Percentiles rank a stretch among this genome's conserved stretches.
Evolutionary conservation across 2,113 vertebrate genomes (phyloP).

Genomic region (Trinectes maculatus): DNA sequence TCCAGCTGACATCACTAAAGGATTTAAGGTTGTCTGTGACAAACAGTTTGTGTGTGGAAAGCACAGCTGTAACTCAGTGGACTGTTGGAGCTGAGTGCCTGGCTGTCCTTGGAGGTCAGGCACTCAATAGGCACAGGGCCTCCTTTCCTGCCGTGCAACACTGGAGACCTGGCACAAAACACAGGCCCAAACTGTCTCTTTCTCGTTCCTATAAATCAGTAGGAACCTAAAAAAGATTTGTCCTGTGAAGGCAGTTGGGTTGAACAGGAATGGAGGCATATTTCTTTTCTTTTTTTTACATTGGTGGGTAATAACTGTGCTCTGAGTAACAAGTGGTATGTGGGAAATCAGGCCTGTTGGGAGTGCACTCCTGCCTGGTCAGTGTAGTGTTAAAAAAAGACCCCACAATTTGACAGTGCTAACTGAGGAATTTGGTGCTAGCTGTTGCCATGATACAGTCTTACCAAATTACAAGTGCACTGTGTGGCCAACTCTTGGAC

Average conservation of each 20-base stretch:
- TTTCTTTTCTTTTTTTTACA: slow-evolving; percentile 16
- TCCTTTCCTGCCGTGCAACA: slow-evolving; percentile 67
- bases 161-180: slow-evolving; percentile 58
- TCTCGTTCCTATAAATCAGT: slow-evolving; percentile 25
- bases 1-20: not conserved
- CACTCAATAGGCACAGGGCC: slow-evolving; percentile 55
- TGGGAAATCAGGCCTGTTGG: not conserved
- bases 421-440: slow-evolving; percentile 55
- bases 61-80: slow-evolving; percentile 69
- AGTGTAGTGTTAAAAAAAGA: slow-evolving; percentile 49
- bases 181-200: slow-evolving; percentile 5
- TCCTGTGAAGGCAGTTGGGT: not conserved
- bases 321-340: slow-evolving; percentile 16
- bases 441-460: slow-evolving; percentile 51
- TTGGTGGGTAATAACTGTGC: slow-evolving; percentile 24
- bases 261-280: slow-evolving; percentile 3
- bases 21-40: slow-evolving; percentile 38
- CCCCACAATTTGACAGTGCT: slow-evolving; percentile 19
- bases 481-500: slow-evolving; percentile 7
- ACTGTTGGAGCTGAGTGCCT: slow-evolving; percentile 49
- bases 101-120: slow-evolving; percentile 62
- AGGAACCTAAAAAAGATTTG: not conserved
- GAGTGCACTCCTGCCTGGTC: slow-evolving; percentile 30
- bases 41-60: slow-evolving; percentile 39
- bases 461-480: slow-evolving; percentile 50